Base-by-base conservation (phyloP, 2,113 vertebrate genomes). In the Corvus hawaiiensis region DNA sequence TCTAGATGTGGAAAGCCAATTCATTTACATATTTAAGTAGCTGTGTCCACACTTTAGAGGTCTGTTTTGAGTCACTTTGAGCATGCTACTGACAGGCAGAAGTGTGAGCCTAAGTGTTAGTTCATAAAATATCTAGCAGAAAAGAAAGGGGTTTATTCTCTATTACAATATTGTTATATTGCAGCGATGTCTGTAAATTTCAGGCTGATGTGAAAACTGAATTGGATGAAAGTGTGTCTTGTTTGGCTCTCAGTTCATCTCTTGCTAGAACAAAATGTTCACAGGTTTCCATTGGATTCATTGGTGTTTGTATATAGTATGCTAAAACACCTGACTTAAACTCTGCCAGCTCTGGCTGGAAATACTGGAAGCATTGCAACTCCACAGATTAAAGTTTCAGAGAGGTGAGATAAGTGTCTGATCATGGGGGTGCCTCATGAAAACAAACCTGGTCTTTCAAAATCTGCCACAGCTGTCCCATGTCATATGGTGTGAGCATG, bases 61-160 rank as follows among this genome's bases (percentile, higher is more conserved):
- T 84, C 55, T 84, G 23, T 3, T 91, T 89, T 85, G 80, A 94
- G 80, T 49, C 55, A 80, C 39, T 83, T 64, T 39, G 54, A 80
- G 44, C 20, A 1, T 6, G 7, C 13, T 54, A n/a, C 62, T 90
- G 82, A 15, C n/a, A 80, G 82, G 59, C 35, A 39, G 62, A 82
- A 48, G 26, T 3, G 8, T 54, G 67, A 96, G 48, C 20, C 35
- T 63, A 48, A 78, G 68, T 32, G 79, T 76, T 37, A 52, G 48
- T 87, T 67, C 37, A 30, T 75, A 43, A 85, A 94, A 71, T 13
- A 7, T 15, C 37, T 5, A 33, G 9, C 32, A 37, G 76, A 52
- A 76, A 68, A 82, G 19, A 63, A 75, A 79, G 27, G 19, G 19
- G 3, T 4, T 84, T 69, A 37, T 71, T 87, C 64, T 74, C 59